Evolutionary conservation across 2,113 vertebrate genomes (phyloP), one percentile per base, ranked within the genome.

Genomic region (Oryzias woworae): DNA sequence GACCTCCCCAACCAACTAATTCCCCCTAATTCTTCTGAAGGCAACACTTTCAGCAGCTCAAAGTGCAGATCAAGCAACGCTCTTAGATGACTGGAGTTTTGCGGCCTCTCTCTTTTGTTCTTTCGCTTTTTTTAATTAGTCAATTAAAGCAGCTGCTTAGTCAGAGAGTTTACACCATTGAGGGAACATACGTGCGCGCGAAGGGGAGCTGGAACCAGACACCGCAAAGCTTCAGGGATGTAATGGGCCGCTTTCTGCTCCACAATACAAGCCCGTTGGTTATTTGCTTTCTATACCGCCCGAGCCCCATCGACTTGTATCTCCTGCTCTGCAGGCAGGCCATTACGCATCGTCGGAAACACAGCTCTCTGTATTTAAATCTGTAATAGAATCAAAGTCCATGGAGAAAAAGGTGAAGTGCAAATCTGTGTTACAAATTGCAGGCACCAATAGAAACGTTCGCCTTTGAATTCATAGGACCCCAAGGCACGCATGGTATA

Each of bases 401-500:
- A 62, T 64, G 60, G 42, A 51, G 47, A 49, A 41, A 43, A 53
- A 18, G 60, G 53, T 70, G 45, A 58, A 66, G 61, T 44, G 62
- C 69, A 58, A 59, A 66, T 73, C 47, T 22, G 74, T 72, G 74
- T 80, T 81, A 59, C 78, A 70, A 84, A 81, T 83, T 44, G 63
- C 66, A 68, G 69, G 61, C 62, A 45, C 47, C 76, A 78, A 53
- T 63, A 2, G 69, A 49, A 76, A 78, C 61, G 71, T 63, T 76
- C 66, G 75, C 64, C 42, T 44, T 73, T 77, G 75, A 76, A 82
- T 70, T 76, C 78, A 64, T 23, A 60, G 77, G 63, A 73, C 52
- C 83, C 71, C 1, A 52, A 77, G 82, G 81, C 67, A 43, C 73
- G 69, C 80, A 53, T 71, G 79, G 63, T 82, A 62, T 70, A 89